Evolutionary conservation across 1,140 invertebrate species (phyloP).

Genomic region (Rhynchophorus ferrugineus): DNA sequence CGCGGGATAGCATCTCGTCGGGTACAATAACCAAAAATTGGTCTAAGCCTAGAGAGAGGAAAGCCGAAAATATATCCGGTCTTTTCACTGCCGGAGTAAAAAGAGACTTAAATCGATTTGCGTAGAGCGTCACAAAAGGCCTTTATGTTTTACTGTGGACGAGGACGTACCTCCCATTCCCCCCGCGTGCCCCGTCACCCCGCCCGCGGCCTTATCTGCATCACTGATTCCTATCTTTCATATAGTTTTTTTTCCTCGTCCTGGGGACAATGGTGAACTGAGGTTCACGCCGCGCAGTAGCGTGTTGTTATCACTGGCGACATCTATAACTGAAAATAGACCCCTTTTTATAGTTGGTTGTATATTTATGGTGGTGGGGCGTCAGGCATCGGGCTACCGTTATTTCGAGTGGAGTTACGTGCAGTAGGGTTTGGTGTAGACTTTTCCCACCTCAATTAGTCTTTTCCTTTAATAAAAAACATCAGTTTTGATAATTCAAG

Average conservation of each 20-base stretch:
- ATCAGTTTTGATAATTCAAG: too few relatives aligned
- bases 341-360: not conserved
- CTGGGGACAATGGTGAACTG: constrained; percentile 35
- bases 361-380: not conserved
- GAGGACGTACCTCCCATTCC: constrained; percentile 2
- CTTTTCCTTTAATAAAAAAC: too few relatives aligned
- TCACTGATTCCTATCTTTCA: constrained; percentile 37
- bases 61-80: too few relatives aligned
- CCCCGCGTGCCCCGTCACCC: constrained; percentile 30
- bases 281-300: constrained; percentile 34
- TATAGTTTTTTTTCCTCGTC: too few relatives aligned
- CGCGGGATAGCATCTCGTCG: too few relatives aligned
- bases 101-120: constrained; percentile 9
- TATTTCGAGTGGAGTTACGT: too few relatives aligned
- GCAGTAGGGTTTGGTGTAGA: too few relatives aligned
- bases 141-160: constrained; percentile 27
- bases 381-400: constrained; percentile 1
- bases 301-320: constrained; percentile 25
- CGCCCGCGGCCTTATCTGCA: constrained; percentile 30
- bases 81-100: too few relatives aligned
- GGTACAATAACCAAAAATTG: too few relatives aligned
- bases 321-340: constrained; percentile 26
- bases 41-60: too few relatives aligned
- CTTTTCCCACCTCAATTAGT: too few relatives aligned
- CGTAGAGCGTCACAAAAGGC: constrained; percentile 23